A percentile compares a stretch with the other conserved stretches of the same genome.
Evolutionary conservation across 2,888 invertebrate species (phyloP).

Genomic region (Orthosia gracilis): DNA sequence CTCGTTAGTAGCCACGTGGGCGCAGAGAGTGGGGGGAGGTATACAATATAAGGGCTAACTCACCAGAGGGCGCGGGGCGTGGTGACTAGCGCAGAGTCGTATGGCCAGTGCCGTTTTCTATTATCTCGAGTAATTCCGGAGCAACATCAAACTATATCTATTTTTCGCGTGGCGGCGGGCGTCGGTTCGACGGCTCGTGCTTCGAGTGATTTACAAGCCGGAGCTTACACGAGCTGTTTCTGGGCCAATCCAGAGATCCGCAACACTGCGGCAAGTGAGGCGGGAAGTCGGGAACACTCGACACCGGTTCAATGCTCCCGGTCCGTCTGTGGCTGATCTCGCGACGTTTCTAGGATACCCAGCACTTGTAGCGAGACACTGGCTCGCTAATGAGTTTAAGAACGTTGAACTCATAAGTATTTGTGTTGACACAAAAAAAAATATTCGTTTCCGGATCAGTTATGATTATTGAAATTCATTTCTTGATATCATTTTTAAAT

Average conservation of each 20-base stretch:
- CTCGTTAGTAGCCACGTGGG: conserved; percentile 70
- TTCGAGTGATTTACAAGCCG: conserved; percentile 86
- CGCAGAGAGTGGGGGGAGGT: conserved; percentile 67
- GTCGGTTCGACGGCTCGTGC: conserved; percentile 81
- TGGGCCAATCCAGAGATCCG: conserved; percentile 84
- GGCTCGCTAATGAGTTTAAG: conserved; percentile 44
- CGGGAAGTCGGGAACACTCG: conserved; percentile 60
- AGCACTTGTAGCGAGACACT: conserved; percentile 29
- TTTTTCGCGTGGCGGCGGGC: conserved; percentile 87
- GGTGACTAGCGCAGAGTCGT: conserved; percentile 78
- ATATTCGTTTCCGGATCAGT: conserved; percentile 17
- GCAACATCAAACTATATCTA: conserved; percentile 87
- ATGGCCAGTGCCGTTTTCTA: conserved; percentile 82
- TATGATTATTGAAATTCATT: conserved; percentile 3
- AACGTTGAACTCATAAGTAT: conserved; percentile 49
- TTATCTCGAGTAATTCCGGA: conserved; percentile 86
- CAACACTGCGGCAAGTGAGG: conserved; percentile 72
- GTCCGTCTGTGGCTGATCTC: conserved; percentile 39
- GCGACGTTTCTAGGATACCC: conserved; percentile 53
- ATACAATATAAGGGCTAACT: conserved; percentile 74
- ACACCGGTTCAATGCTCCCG: conserved; percentile 82
- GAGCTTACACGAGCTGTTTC: conserved; percentile 83
- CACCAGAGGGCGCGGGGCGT: conserved; percentile 86
- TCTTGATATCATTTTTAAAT: neutral
- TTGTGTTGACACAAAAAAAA: conserved; percentile 43